Evolutionary conservation across 2,888 invertebrate genomes (phyloP).

Genomic region (Diachrysia chrysitis): DNA sequence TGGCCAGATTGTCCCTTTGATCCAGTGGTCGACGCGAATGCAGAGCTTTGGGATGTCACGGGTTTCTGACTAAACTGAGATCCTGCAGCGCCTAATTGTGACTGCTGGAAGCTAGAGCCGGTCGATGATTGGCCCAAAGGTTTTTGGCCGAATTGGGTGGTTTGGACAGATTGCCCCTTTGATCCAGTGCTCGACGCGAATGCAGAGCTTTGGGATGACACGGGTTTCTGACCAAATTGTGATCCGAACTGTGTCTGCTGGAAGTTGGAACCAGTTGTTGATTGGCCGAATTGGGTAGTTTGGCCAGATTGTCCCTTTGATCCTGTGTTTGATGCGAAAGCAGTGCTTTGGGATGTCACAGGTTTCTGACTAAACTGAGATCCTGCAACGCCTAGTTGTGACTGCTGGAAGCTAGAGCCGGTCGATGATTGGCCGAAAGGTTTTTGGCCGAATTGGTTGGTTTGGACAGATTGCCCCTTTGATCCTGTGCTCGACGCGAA

Average conservation of each 20-base stretch:
- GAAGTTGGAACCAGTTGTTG: constrained; percentile 22
- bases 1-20: constrained; percentile 16
- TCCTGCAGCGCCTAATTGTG: constrained; percentile 15
- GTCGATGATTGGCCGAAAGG: constrained; percentile 27
- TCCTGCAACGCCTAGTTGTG: constrained; percentile 14
- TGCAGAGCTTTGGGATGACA: constrained; percentile 5
- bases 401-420: constrained; percentile 17
- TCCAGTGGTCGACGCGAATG: constrained; percentile 14
- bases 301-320: constrained; percentile 15
- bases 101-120: constrained; percentile 18
- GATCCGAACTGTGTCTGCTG: constrained; percentile 22
- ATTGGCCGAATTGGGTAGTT: constrained; percentile 17
- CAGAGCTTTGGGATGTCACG: not conserved
- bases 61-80: constrained; percentile 26
- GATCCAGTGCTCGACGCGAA: constrained; percentile 15
- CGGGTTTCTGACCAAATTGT: constrained; percentile 19
- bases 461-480: constrained; percentile 12
- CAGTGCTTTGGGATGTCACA: not conserved
- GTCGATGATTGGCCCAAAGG: constrained; percentile 23
- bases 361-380: constrained; percentile 25
- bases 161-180: constrained; percentile 13
- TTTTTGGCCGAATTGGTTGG: constrained; percentile 19
- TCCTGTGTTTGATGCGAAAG: constrained; percentile 15
- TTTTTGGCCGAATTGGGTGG: constrained; percentile 21
- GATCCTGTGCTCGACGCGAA: constrained; percentile 18